A percentile compares a stretch with the other conserved stretches of the same genome.
Evolutionary conservation across 2,888 invertebrate genomes (phyloP).

Genomic region (Drosophila neonasuta): DNA sequence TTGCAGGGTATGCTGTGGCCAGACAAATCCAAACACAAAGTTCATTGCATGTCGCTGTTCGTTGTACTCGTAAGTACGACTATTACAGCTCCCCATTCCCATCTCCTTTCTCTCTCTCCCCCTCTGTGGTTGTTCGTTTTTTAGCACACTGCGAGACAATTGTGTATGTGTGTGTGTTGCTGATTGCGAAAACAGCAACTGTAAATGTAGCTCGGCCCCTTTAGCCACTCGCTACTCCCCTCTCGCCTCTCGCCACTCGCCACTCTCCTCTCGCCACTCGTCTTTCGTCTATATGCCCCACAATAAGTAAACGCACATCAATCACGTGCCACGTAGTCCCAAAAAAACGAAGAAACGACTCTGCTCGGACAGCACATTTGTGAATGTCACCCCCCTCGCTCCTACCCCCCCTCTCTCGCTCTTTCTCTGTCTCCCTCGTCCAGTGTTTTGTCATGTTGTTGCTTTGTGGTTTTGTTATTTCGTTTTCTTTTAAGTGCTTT

Average conservation of each 20-base stretch:
- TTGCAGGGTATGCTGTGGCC: conserved; percentile 22
- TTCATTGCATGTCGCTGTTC: conserved; percentile 23
- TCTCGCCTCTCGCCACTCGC: background rate
- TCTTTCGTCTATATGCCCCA: conserved; percentile 34
- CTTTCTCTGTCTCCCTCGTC: background rate
- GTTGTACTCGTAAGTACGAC: conserved; percentile 23
- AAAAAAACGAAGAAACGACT: conserved; percentile 17
- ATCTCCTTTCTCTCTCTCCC: background rate
- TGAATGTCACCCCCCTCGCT: background rate
- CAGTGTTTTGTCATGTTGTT: conserved; percentile 15
- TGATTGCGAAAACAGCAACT: conserved; percentile 40
- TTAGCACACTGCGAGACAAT: conserved; percentile 23
- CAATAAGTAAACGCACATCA: conserved; percentile 63
- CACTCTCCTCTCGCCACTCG: conserved; percentile 3
- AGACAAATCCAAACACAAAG: conserved; percentile 22
- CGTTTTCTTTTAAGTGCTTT: conserved; percentile 51
- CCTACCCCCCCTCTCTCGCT: background rate
- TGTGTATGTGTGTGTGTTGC: conserved; percentile 15
- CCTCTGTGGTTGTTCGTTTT: conserved; percentile 10
- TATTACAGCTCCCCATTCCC: conserved; percentile 11
- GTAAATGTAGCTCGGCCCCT: conserved; percentile 3
- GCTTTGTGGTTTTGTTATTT: conserved; percentile 42
- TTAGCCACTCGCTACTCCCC: background rate
- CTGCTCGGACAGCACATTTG: conserved; percentile 3
- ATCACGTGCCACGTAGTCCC: conserved; percentile 54